These are phyloP conservation scores for Zaprionus africanus DNA, from an alignment of 1,140 invertebrate genomes.

Conservation along the genomic window DNA sequence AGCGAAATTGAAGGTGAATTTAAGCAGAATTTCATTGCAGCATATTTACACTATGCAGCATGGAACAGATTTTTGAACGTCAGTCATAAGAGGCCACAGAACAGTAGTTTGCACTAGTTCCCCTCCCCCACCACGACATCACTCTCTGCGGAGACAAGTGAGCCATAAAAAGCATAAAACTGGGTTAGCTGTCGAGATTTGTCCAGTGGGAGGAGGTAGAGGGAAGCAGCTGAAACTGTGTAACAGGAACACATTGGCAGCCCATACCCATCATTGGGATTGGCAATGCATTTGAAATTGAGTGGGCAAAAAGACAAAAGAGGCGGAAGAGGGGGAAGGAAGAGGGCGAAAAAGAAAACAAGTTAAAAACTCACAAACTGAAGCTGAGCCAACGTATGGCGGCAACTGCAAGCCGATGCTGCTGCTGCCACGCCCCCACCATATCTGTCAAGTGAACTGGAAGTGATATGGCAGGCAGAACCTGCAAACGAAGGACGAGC, in stretches of 20 bases:
- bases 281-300: conserved; percentile 54
- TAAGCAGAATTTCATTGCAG: conserved; percentile 39
- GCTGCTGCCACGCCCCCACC: conserved; percentile 17
- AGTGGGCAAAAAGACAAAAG: conserved; percentile 13
- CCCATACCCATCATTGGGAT: conserved; percentile 38
- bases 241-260: conserved; percentile 26
- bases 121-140: neutral
- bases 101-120: neutral
- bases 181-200: conserved; percentile 76
- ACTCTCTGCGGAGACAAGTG: conserved; percentile 22
- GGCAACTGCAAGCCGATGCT: conserved; percentile 36
- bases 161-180: conserved; percentile 73
- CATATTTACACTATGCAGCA: conserved; percentile 45
- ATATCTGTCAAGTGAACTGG: conserved; percentile 80
- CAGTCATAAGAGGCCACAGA: conserved; percentile 61
- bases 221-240: neutral
- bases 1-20: neutral
- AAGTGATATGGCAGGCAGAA: conserved; percentile 66
- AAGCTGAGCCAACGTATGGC: conserved; percentile 36
- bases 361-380: conserved; percentile 43
- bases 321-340: too few species aligned
- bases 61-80: conserved; percentile 50
- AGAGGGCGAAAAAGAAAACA: conserved; percentile 6
- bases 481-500: conserved; percentile 51
- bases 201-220: neutral